A percentile compares a stretch with the other conserved stretches of the same genome.
Evolutionary conservation across 2,797 vertebrate genomes (phyloP).

Genomic region (Gadopsis marmoratus): DNA sequence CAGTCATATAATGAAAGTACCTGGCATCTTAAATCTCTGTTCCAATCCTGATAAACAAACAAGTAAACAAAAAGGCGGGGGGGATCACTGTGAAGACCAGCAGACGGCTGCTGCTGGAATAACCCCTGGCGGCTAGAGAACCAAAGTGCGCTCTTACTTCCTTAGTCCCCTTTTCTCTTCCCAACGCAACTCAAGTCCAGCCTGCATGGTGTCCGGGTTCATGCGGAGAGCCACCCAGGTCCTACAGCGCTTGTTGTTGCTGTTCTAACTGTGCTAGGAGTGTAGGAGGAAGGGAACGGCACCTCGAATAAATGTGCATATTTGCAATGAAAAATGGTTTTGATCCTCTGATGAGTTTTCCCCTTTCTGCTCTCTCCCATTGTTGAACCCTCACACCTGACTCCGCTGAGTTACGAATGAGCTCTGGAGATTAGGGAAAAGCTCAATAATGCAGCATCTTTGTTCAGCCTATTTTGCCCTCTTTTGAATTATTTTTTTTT

Average conservation of each 20-base stretch:
- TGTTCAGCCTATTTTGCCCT: constrained; percentile 52
- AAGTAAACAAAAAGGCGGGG: constrained; percentile 67
- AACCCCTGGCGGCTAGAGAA: constrained; percentile 30
- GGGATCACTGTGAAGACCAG: constrained; percentile 65
- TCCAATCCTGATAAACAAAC: constrained; percentile 76
- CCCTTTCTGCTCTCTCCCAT: constrained; percentile 29
- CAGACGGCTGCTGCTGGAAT: constrained; percentile 50
- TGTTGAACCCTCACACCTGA: constrained; percentile 55
- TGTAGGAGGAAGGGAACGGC: constrained; percentile 35
- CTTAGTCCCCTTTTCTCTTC: constrained; percentile 7
- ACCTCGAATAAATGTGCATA: constrained; percentile 28
- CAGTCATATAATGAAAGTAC: constrained; percentile 67
- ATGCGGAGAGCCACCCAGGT: constrained; percentile 47
- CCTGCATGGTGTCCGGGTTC: constrained; percentile 23
- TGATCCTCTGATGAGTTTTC: constrained; percentile 42
- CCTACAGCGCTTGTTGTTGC: constrained; percentile 28
- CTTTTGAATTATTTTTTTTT: constrained; percentile 53
- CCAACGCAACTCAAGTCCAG: constrained; percentile 16
- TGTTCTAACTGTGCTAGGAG: constrained; percentile 30
- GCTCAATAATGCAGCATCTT: constrained; percentile 65
- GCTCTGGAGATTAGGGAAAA: constrained; percentile 58
- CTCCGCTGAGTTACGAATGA: constrained; percentile 52
- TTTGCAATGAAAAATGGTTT: constrained; percentile 30
- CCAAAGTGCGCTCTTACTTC: constrained; percentile 35
- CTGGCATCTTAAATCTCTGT: constrained; percentile 58